Evolutionary conservation across 2,888 invertebrate genomes (phyloP).

Genomic region (Polymixis lichenea): DNA sequence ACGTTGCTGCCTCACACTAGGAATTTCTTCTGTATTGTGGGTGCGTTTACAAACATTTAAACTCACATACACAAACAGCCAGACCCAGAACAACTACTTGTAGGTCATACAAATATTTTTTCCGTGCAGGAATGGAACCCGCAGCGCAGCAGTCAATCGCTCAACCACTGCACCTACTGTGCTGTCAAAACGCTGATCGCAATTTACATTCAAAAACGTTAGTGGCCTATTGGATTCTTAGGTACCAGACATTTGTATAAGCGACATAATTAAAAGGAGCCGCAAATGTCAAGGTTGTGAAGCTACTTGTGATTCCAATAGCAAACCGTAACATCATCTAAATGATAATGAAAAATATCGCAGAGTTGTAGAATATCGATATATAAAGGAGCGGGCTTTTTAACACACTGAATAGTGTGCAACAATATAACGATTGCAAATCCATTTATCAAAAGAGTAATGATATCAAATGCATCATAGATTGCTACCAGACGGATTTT

Average conservation of each 20-base stretch:
- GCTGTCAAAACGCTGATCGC: not conserved
- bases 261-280: conserved; percentile 61
- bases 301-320: conserved; percentile 50
- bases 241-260: conserved; percentile 47
- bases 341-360: conserved; percentile 48
- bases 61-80: too few species aligned
- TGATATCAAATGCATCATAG: not conserved
- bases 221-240: conserved; percentile 61
- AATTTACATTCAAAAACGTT: conserved; percentile 60
- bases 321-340: conserved; percentile 46
- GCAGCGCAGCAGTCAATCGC: too few species aligned
- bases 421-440: conserved; percentile 4
- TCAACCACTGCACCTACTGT: too few species aligned
- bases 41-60: too few species aligned
- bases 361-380: not conserved
- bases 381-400: not conserved
- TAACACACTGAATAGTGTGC: not conserved
- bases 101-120: too few species aligned
- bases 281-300: conserved; percentile 67
- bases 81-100: too few species aligned
- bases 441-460: not conserved
- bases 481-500: not conserved
- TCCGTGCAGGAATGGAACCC: too few species aligned
- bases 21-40: too few species aligned
- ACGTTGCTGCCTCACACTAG: too few species aligned